Evolutionary conservation across 2,888 invertebrate genomes (phyloP).

Genomic region (Stegophylla sp.): DNA sequence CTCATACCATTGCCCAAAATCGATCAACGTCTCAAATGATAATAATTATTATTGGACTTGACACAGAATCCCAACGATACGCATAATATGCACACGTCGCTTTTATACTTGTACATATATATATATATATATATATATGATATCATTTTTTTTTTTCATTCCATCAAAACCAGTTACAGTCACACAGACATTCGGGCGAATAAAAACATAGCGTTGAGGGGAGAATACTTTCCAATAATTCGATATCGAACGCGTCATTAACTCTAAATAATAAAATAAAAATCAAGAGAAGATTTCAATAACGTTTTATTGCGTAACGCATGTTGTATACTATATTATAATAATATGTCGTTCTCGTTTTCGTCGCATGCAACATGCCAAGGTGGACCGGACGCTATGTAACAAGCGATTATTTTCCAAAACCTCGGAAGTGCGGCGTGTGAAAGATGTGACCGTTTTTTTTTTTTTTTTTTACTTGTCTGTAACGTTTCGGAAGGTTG

Average conservation of each 20-base stretch:
- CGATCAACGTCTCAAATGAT: conserved; percentile 51
- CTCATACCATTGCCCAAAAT: too few relatives aligned
- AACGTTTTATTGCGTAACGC: conserved; percentile 39
- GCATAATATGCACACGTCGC: neutral
- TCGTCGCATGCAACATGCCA: conserved; percentile 10
- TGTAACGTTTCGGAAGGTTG: neutral
- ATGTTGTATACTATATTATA: neutral
- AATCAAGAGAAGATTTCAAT: conserved; percentile 23
- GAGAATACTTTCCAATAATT: conserved; percentile 32
- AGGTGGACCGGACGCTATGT: conserved; percentile 20
- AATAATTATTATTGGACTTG: conserved; percentile 44
- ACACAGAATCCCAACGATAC: conserved; percentile 16
- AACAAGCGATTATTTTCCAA: conserved; percentile 15
- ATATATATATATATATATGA: neutral
- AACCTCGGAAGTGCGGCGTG: conserved; percentile 21
- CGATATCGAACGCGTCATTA: conserved; percentile 47
- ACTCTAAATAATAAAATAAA: conserved; percentile 29
- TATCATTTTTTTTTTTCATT: conserved; percentile 14
- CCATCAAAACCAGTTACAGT: conserved; percentile 23
- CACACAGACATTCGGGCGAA: conserved; percentile 25
- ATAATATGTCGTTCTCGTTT: neutral
- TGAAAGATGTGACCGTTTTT: neutral
- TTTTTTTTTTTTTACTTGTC: neutral
- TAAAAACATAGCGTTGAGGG: neutral
- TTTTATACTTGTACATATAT: neutral